Evolutionary conservation across 1,140 invertebrate species (phyloP).

Genomic region (Chlorops oryzae): DNA sequence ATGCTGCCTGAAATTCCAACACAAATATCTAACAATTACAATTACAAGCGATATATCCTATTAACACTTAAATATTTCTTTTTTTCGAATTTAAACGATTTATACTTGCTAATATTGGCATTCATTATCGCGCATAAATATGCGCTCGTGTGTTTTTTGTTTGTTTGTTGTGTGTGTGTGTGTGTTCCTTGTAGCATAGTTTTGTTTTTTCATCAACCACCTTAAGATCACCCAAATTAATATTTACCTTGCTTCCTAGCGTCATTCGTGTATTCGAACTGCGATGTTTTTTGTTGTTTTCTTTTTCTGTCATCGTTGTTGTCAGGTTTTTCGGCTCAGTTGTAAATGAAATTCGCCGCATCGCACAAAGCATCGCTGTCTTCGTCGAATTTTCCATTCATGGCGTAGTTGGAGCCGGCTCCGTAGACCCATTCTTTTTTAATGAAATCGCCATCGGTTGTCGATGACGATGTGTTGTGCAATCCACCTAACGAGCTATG

Average conservation of each 20-base stretch:
- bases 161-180: background rate
- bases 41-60: no score
- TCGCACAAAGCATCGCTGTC: conserved; percentile 45
- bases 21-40: no score
- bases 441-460: conserved; percentile 43
- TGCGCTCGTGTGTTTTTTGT: conserved; percentile 1
- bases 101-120: conserved; percentile 18
- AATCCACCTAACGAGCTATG: conserved; percentile 40
- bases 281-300: no score
- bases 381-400: conserved; percentile 45
- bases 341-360: conserved; percentile 44
- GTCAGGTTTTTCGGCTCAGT: conserved; percentile 33
- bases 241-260: background rate
- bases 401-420: conserved; percentile 37
- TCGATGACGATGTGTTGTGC: conserved; percentile 40
- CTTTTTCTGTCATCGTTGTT: background rate
- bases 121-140: conserved; percentile 4
- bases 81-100: no score
- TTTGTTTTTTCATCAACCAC: no score
- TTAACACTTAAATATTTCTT: no score
- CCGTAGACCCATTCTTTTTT: conserved; percentile 47
- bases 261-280: background rate
- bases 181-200: background rate
- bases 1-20: no score
- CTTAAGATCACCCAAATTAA: no score